Percentiles rank a stretch among this genome's conserved stretches.
These are phyloP conservation scores for Diacarnus erythraeanus DNA, from an alignment of 37 sponge, comb jelly and placozoan species.

Conservation along the genomic window DNA sequence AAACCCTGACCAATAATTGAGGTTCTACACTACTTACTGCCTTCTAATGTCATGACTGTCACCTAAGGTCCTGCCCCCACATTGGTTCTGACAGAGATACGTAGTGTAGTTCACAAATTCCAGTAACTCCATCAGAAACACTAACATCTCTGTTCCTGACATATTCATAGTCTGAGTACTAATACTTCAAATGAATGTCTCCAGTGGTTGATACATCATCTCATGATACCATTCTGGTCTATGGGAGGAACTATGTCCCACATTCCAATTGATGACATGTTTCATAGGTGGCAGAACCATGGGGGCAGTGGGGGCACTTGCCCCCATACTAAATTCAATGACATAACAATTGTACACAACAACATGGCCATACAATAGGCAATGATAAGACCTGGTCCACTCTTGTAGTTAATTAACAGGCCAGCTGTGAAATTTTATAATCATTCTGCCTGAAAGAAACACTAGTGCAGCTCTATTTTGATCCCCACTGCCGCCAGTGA, in stretches of 20 bases:
- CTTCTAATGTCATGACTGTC: background rate
- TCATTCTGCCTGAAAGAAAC: no score
- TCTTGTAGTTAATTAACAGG: no score
- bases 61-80: conserved; percentile 11
- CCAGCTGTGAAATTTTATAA: no score
- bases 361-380: no score
- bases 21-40: background rate
- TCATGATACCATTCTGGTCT: conserved; percentile 39
- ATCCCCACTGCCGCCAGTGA: no score
- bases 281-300: no score
- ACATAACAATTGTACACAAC: no score
- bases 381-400: no score
- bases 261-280: conserved; percentile 6
- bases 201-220: conserved; percentile 27
- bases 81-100: conserved; percentile 35
- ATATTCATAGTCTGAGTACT: background rate
- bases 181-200: background rate
- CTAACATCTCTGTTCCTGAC: background rate
- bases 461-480: no score
- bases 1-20: no score
- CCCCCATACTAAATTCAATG: no score
- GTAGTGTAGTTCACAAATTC: conserved; percentile 33
- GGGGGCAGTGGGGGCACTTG: no score
- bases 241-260: conserved; percentile 17
- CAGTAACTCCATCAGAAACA: conserved; percentile 3